Evolutionary conservation across 1,140 invertebrate species (phyloP).

Genomic region (Pogonomyrmex californicus): DNA sequence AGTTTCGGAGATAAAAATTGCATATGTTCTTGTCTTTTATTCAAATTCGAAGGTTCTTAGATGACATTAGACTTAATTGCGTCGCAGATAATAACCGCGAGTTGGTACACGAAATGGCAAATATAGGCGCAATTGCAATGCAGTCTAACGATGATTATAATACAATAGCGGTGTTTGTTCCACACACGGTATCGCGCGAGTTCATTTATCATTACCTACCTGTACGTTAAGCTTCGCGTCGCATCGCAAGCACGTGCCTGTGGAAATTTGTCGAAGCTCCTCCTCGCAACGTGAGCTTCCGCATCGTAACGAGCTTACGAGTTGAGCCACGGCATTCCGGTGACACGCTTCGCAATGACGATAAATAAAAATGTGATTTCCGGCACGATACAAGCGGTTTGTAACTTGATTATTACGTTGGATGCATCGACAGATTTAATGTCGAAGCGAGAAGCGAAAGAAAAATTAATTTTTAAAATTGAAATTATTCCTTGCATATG

Average conservation of each 20-base stretch:
- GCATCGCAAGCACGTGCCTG: slow-evolving; percentile 54
- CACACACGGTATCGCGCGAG: slow-evolving; percentile 27
- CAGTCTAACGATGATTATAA: slow-evolving; percentile 55
- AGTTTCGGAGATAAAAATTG: background rate
- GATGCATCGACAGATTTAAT: slow-evolving; percentile 25
- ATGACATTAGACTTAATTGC: slow-evolving; percentile 30
- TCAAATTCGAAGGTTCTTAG: background rate
- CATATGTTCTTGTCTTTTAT: background rate
- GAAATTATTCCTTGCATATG: no score
- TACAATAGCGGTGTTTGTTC: slow-evolving; percentile 45
- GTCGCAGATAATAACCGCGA: background rate
- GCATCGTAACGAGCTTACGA: slow-evolving; percentile 59
- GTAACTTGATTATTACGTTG: slow-evolving; percentile 29
- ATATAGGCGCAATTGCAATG: slow-evolving; percentile 33
- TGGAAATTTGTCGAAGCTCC: slow-evolving; percentile 58
- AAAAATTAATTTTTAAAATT: slow-evolving; percentile 19
- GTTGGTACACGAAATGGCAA: background rate
- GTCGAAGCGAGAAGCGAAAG: background rate
- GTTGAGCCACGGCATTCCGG: slow-evolving; percentile 40
- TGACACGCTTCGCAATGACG: slow-evolving; percentile 30
- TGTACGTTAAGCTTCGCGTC: slow-evolving; percentile 50
- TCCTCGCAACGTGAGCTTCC: slow-evolving; percentile 54
- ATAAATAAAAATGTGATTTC: slow-evolving; percentile 58
- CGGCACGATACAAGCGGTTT: background rate
- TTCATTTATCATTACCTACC: slow-evolving; percentile 25